A percentile compares a stretch with the other conserved stretches of the same genome.
phyloP scores from a whole-genome alignment of 2,113 vertebrate species.

The Anhinga rufa region DNA sequence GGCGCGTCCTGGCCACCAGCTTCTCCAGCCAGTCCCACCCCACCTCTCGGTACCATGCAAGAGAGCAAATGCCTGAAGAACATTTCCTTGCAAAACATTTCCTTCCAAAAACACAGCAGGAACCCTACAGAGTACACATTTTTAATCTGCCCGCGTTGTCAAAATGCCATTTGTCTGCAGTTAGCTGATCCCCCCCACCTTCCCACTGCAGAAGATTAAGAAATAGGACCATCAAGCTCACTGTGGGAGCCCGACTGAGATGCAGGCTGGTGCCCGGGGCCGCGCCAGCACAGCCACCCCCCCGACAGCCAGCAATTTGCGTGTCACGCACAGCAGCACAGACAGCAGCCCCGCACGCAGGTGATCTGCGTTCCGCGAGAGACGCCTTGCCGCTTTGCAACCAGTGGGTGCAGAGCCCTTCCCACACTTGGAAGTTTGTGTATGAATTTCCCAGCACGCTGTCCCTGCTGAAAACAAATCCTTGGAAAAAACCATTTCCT shows the following conservation, averaged over 20 bases:
- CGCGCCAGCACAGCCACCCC: neutral
- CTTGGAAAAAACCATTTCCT: neutral
- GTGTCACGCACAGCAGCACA: accelerated
- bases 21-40: neutral
- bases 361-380: accelerated
- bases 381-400: neutral
- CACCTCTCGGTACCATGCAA: too few species aligned
- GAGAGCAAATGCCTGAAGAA: neutral
- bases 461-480: neutral
- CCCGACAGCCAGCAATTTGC: neutral
- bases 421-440: neutral
- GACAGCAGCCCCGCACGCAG: neutral
- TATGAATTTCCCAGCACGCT: neutral
- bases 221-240: too few species aligned
- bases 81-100: neutral
- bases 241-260: neutral
- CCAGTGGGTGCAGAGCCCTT: too few species aligned
- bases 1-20: neutral
- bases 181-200: neutral
- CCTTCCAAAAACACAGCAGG: neutral
- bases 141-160: accelerated
- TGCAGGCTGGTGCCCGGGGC: too few species aligned
- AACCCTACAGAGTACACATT: accelerated
- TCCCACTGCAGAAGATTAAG: too few species aligned
- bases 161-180: neutral